A percentile compares a stretch with the other conserved stretches of the same genome.
Evolutionary conservation across 2,888 invertebrate species (phyloP).

Genomic region (Cacoxenus indagator): DNA sequence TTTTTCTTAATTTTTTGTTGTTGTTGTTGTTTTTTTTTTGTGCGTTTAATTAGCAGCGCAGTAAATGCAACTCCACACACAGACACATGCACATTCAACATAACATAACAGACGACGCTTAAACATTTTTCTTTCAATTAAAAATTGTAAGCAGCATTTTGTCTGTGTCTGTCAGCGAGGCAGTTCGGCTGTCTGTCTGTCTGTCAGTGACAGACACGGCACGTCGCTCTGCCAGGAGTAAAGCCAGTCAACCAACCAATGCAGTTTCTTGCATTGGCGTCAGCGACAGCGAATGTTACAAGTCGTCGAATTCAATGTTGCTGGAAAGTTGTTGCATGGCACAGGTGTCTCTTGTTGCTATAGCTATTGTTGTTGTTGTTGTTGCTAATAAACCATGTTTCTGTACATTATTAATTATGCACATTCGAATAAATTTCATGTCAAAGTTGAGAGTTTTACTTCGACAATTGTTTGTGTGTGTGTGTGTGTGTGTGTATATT

Average conservation of each 20-base stretch:
- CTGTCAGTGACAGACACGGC: too few relatives aligned
- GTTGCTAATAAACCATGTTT: constrained; percentile 14
- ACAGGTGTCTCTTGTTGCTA: constrained; percentile 7
- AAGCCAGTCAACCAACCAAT: constrained; percentile 39
- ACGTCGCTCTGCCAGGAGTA: constrained; percentile 40
- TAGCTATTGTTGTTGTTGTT: neutral
- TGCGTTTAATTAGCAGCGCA: constrained; percentile 57
- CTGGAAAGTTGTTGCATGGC: constrained; percentile 8
- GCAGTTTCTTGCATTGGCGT: constrained; percentile 28
- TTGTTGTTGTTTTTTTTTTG: constrained; percentile 36
- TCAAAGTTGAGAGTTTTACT: constrained; percentile 19
- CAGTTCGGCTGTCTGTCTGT: constrained; percentile 27
- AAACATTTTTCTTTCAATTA: constrained; percentile 51
- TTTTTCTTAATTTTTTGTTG: constrained; percentile 24
- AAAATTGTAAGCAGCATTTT: constrained; percentile 55
- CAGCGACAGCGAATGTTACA: neutral
- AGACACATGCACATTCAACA: neutral
- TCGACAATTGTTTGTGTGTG: neutral
- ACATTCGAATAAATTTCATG: constrained; percentile 15
- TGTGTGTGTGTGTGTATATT: neutral
- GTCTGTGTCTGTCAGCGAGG: neutral
- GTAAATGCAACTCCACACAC: constrained; percentile 19
- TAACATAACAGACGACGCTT: neutral
- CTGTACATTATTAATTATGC: constrained; percentile 18
- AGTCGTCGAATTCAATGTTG: neutral